Percentiles rank a stretch among this genome's conserved stretches.
Conservation (phyloP, 2,113 vertebrate species). For the Columba livia region DNA sequence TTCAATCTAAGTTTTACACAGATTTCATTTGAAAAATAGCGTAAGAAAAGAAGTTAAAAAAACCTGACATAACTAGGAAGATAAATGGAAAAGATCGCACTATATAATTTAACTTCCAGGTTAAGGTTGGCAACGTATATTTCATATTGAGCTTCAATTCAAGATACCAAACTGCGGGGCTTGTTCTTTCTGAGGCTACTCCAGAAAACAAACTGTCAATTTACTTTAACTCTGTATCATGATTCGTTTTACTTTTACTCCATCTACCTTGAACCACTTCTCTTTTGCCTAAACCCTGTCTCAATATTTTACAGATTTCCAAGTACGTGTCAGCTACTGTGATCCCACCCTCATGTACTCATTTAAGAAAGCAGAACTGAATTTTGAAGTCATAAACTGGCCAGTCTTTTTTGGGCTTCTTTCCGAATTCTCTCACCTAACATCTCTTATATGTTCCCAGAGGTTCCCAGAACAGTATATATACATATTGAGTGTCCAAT, state of each 20-base stretch:
- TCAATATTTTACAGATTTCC: not conserved
- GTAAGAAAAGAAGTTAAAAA: not conserved
- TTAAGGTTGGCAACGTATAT: not conserved
- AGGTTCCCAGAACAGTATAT: not conserved
- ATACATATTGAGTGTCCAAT: not conserved
- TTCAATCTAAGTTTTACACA: not conserved
- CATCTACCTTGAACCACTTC: not conserved
- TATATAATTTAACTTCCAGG: not conserved
- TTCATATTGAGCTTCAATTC: not conserved
- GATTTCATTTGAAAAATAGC: not conserved
- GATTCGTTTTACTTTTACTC: not conserved
- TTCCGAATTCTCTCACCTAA: not conserved
- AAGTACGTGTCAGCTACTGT: not conserved
- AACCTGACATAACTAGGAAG: not conserved
- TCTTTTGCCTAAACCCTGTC: not conserved
- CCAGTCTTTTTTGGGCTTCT: not conserved
- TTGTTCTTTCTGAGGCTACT: not conserved
- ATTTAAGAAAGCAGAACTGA: not conserved
- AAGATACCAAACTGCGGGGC: not conserved
- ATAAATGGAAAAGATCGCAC: not conserved
- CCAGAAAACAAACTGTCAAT: not conserved
- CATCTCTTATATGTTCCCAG: not conserved
- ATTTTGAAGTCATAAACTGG: not conserved
- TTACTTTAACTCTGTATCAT: not conserved
- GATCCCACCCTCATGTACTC: not conserved